These are phyloP conservation scores for Echinarachnius parma DNA, from an alignment of 53 echinoderm and acorn worm genomes.

Conservation along the genomic window DNA sequence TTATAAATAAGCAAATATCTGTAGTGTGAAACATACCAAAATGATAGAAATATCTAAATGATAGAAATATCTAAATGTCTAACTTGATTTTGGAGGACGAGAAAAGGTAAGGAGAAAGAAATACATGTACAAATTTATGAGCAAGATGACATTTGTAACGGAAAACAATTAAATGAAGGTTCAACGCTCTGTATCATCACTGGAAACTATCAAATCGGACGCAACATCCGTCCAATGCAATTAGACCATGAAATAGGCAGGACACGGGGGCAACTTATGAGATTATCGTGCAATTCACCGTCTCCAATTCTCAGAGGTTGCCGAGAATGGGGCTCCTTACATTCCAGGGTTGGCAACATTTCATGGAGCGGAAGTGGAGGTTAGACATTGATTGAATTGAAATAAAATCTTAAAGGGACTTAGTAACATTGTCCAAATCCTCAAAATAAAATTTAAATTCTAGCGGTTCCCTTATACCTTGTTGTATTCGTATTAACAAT, in stretches of 20 bases:
- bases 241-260: slow-evolving; percentile 7
- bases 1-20: background rate
- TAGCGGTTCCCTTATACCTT: no score
- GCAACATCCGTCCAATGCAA: slow-evolving; percentile 12
- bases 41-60: background rate
- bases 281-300: slow-evolving; percentile 16
- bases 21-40: no score
- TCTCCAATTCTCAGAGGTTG: background rate
- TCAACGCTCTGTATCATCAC: slow-evolving; percentile 4
- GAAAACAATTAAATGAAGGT: background rate
- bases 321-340: no score
- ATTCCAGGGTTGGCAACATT: no score
- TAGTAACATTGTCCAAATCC: no score
- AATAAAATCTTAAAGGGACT: no score
- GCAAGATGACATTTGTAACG: background rate
- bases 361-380: no score
- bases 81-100: background rate
- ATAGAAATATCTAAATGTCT: no score
- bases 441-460: no score
- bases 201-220: slow-evolving; percentile 22
- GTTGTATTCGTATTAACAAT: no score
- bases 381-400: no score
- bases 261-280: background rate
- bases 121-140: background rate
- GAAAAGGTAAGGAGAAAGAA: background rate